Base-by-base conservation (phyloP, 2,113 vertebrate species). In the Takifugu bimaculatus region DNA sequence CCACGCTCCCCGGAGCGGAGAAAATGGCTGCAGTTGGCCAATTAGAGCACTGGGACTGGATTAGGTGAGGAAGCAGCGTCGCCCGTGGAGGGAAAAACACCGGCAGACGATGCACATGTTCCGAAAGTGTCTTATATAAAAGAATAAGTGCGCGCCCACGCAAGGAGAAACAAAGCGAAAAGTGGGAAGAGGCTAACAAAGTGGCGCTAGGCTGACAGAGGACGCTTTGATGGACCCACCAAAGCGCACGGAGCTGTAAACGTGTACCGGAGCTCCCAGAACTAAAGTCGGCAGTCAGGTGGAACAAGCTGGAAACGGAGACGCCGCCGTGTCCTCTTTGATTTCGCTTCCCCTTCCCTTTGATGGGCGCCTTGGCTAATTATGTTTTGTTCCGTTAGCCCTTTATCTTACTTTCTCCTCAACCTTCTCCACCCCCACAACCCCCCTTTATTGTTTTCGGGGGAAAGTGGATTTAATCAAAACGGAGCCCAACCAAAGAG, bases 41-140 rank as follows among this genome's bases (percentile, higher is more conserved):
- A 86, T 85, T 82, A 85, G 77, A 81, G 79, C 70, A 4, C 51
- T 51, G 79, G 72, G 78, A 78, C 74, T 67, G 79, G 81, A 86
- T 85, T 83, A 77, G 70, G 60, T 59, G 63, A 52, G 78, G 52
- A 9, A 47, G 64, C 72, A 50, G 65, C 52, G 64, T 63, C 15
- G 70, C 55, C 63, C 29, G 26, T 11, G 59, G 50, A 76, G 64
- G 58, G 43, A 76, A 67, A 50, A 48, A 29, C 57, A 48, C 54
- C 44, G 50, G 79, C 49, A 60, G 71, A 47, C 54, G 57, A 73
- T 28, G 49, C 25, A 39, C 56, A 26, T 56, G 26, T 29, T 39
- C 48, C 39, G 50, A 50, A 68, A 57, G 50, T 65, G 49, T 55
- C 45, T 29, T 39, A 42, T 45, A 3, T 3, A 6, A 56, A 45